Percentiles rank a stretch among this genome's conserved stretches.
Conservation (phyloP, 2,888 invertebrate species). For the Calephelis perditalis region DNA sequence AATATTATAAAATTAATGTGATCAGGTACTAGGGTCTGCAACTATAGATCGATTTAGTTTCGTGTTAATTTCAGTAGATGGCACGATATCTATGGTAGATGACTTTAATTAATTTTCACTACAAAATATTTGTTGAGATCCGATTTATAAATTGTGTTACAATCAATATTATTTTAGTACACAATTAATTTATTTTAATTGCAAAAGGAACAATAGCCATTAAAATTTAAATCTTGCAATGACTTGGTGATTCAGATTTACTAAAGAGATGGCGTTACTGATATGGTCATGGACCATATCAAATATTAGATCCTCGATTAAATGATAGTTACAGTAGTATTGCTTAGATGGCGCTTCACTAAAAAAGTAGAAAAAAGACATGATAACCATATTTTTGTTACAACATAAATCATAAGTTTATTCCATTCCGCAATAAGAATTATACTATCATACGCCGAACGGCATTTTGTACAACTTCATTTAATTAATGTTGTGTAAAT, state of each 20-base stretch:
- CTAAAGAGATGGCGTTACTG: conserved; percentile 25
- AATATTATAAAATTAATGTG: not conserved
- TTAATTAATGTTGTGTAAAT: no score
- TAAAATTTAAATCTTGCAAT: no score
- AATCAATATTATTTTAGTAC: no score
- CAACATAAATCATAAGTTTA: no score
- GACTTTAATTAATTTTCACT: conserved; percentile 26
- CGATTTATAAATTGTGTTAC: not conserved
- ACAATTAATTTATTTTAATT: no score
- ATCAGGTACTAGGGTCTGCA: not conserved
- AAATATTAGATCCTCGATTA: conserved; percentile 6
- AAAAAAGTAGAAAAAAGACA: no score
- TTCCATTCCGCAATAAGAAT: no score
- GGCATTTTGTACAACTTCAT: no score
- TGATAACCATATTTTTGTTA: no score
- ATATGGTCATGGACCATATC: conserved; percentile 30
- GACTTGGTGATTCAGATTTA: conserved; percentile 5
- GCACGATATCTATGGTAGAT: conserved; percentile 35
- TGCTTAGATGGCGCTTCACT: conserved; percentile 26
- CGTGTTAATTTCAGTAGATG: conserved; percentile 35
- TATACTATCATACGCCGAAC: no score
- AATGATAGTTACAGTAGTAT: conserved; percentile 8
- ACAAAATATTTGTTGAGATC: not conserved
- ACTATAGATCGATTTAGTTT: conserved; percentile 39
- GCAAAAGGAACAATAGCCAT: no score